Evolutionary conservation across 2,888 invertebrate genomes (phyloP).

Genomic region (Cerastis leucographa): DNA sequence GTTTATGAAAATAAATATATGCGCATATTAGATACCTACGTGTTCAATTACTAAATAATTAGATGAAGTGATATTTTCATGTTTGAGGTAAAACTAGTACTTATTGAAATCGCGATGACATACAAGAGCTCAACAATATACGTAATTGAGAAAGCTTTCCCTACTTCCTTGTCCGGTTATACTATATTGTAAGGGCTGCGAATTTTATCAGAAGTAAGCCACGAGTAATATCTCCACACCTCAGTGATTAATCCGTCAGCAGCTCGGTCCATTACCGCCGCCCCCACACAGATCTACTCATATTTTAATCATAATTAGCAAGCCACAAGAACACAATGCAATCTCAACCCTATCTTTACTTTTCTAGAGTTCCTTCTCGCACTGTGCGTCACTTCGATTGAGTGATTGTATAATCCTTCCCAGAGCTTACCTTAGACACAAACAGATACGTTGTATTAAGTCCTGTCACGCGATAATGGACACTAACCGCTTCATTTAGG

Average conservation of each 20-base stretch:
- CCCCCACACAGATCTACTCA: slow-evolving; percentile 58
- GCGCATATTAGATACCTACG: background rate
- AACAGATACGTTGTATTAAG: slow-evolving; percentile 59
- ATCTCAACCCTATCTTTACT: slow-evolving; percentile 35
- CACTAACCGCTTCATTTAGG: slow-evolving; percentile 30
- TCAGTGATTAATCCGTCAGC: slow-evolving; percentile 55
- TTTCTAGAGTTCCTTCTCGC: slow-evolving; percentile 10
- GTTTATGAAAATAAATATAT: slow-evolving; percentile 12
- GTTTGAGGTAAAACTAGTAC: background rate
- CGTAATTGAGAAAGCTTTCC: background rate
- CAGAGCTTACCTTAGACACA: slow-evolving; percentile 61
- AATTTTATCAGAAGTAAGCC: slow-evolving; percentile 28
- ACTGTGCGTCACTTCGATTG: slow-evolving; percentile 37
- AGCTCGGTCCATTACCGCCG: slow-evolving; percentile 51
- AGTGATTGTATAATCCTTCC: slow-evolving; percentile 62
- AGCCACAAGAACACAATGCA: slow-evolving; percentile 21
- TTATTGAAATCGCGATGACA: background rate
- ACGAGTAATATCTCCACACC: slow-evolving; percentile 29
- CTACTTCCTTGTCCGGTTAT: background rate
- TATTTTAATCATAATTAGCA: slow-evolving; percentile 66
- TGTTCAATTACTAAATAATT: slow-evolving; percentile 20
- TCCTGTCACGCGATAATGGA: slow-evolving; percentile 51
- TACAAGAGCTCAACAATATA: background rate
- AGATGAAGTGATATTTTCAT: too few species aligned
- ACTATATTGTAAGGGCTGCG: slow-evolving; percentile 3